Base-by-base conservation (phyloP, 1,140 invertebrate genomes). In the Drosophila sturtevanti region DNA sequence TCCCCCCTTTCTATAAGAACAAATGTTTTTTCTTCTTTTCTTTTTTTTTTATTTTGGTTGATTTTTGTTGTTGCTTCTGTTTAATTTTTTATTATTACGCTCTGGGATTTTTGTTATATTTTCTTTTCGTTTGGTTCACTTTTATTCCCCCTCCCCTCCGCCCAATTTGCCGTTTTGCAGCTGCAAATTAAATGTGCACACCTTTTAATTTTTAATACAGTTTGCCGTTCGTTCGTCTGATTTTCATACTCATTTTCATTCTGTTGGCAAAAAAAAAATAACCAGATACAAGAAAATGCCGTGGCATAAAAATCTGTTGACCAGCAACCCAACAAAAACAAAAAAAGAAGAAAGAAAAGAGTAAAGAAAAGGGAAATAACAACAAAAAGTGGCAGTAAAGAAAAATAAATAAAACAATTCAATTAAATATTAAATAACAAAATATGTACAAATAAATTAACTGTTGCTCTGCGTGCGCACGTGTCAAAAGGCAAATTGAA, bases 201-300 rank as follows among this genome's bases (percentile, higher is more conserved):
- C 72, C 62, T 80, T 86, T 85, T 73, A 86, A 86, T 85, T 71
- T 74, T 85, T 86, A 86, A 86, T 81, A 22, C 54, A 74, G 65
- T 81, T 86, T 68, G 77, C 38, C 59, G 67, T 81, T 66, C 59
- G 67, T 81, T 66, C 79, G 69, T 18, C 81, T 65, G 63, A 85
- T 84, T 84, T 74, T 74, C 41, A 54, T 72, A 75, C 56, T 73
- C 64, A 58, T 72, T 73, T 79, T 54, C 59, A 44, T 41, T 31
- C 27, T 77, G 67, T 79, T 76, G 71, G 72, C 78, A 70, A 81
- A 67, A 52, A 16, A 58, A 71, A 31, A 34, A 21, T 34, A 58
- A 2, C 22, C 41, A 66, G 9, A 16, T 18, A n/a, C n/a, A 54
- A 34, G 2, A 21, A 72, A 22, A 37, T 4, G 11, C 31, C 27